Evolutionary conservation across 2,797 vertebrate genomes (phyloP).

Genomic region (Parauchenoglanis ngamensis): DNA sequence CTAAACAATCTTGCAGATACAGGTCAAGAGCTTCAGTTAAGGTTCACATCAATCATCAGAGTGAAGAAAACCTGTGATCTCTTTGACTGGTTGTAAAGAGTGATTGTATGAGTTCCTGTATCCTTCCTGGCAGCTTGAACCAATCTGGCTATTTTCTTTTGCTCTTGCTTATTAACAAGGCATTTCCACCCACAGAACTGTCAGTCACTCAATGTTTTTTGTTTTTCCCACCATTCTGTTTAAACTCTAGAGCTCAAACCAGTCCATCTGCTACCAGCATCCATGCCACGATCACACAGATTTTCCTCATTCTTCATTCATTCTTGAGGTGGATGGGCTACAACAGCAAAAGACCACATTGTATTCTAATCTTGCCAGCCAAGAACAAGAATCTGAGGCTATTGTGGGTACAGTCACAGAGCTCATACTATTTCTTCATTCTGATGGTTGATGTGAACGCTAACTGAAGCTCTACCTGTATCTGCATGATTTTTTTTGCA

Average conservation of each 20-base stretch:
- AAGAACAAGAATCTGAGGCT: no score
- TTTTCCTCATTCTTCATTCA: no score
- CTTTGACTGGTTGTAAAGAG: neutral
- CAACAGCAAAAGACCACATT: no score
- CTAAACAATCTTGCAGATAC: neutral
- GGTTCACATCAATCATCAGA: neutral
- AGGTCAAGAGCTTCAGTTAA: neutral
- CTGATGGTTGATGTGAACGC: neutral
- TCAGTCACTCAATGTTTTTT: neutral
- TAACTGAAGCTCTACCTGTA: neutral
- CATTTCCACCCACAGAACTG: neutral
- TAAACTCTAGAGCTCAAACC: neutral
- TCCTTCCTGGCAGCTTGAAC: neutral
- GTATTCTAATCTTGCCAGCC: no score
- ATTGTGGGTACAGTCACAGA: neutral
- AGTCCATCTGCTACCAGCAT: neutral
- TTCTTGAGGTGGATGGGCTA: no score
- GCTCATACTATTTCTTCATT: neutral
- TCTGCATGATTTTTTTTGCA: neutral
- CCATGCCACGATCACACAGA: neutral
- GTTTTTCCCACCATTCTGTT: neutral
- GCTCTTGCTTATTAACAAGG: neutral
- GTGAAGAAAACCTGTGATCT: neutral
- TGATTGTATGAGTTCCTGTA: neutral
- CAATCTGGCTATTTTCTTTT: neutral